Percentiles rank a stretch among this genome's conserved stretches.
phyloP scores from a whole-genome alignment of 2,113 vertebrate species.

The Ramphastos sulfuratus region DNA sequence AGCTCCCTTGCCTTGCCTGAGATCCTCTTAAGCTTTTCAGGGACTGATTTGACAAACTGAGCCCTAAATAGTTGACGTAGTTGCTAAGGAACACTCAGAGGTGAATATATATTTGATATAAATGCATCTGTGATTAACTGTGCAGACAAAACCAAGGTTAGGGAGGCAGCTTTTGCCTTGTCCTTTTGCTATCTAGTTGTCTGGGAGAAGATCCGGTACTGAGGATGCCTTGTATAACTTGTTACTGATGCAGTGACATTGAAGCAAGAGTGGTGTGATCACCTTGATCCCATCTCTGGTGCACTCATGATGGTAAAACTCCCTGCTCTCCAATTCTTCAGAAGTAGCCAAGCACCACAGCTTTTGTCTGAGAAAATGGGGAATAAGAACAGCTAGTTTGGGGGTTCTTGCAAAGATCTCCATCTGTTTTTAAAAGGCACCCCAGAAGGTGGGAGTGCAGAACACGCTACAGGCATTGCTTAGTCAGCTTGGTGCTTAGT shows the following conservation, averaged over 20 bases:
- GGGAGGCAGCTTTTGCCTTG: background rate
- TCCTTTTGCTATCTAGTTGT: background rate
- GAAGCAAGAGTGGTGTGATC: background rate
- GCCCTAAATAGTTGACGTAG: accelerated
- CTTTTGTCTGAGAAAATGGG: background rate
- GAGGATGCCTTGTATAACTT: accelerated
- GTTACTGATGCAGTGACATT: background rate
- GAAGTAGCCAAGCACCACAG: background rate
- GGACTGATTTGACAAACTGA: background rate
- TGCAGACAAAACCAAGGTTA: background rate
- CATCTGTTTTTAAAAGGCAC: background rate
- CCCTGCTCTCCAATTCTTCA: background rate
- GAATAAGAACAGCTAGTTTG: background rate
- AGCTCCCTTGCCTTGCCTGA: background rate
- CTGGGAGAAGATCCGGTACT: background rate
- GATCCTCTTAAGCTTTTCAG: background rate
- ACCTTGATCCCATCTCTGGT: accelerated
- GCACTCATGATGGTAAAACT: background rate
- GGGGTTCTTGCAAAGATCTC: background rate
- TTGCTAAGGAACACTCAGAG: background rate
- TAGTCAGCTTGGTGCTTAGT: background rate
- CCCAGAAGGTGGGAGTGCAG: background rate
- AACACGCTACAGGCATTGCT: accelerated
- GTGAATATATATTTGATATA: background rate
- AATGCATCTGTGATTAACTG: background rate